phyloP scores from a whole-genome alignment of 2,113 vertebrate genomes.

The Bolborhynchus lineola region DNA sequence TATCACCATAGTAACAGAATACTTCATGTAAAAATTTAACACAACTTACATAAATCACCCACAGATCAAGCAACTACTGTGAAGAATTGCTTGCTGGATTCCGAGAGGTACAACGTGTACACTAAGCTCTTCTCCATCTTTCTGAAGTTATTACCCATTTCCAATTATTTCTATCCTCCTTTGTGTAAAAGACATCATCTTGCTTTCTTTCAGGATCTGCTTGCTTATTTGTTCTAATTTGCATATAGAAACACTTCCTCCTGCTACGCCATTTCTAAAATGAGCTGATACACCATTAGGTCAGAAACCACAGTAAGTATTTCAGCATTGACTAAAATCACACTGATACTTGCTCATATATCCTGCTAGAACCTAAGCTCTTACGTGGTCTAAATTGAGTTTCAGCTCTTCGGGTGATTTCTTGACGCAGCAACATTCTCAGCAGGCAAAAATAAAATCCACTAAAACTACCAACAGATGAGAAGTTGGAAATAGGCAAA shows the following conservation, averaged over 20 bases:
- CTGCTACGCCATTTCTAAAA: not conserved
- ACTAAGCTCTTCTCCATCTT: not conserved
- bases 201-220: not conserved
- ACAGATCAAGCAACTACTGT: not conserved
- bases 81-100: conserved; percentile 16
- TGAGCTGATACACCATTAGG: not conserved
- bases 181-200: not conserved
- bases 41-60: conserved; percentile 49
- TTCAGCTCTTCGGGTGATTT: not conserved
- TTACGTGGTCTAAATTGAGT: conserved; percentile 24
- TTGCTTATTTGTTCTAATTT: not conserved
- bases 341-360: not conserved
- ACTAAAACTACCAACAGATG: not conserved
- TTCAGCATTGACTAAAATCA: conserved; percentile 35
- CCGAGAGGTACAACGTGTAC: not conserved
- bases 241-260: not conserved
- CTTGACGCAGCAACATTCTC: not conserved
- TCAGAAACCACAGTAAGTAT: conserved; percentile 35
- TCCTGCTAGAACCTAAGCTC: not conserved
- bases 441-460: not conserved
- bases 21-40: conserved; percentile 38
- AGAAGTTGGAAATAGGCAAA: not conserved
- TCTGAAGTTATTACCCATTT: conserved; percentile 3
- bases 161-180: not conserved
- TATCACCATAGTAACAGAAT: conserved; percentile 59